Evolutionary conservation across 2,888 invertebrate genomes (phyloP).

Genomic region (Cephus rjabovi): DNA sequence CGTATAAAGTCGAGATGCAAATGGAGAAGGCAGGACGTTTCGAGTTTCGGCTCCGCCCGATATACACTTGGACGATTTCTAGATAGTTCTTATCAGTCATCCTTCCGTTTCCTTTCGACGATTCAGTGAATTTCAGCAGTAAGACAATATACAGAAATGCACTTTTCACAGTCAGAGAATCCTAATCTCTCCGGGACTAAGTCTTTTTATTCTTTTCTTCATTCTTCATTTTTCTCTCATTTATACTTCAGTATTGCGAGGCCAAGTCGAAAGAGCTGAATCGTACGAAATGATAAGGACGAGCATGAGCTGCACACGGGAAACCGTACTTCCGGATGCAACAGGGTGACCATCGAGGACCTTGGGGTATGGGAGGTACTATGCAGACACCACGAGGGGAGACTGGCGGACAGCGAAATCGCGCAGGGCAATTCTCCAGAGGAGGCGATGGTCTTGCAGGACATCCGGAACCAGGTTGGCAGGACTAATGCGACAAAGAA

Average conservation of each 20-base stretch:
- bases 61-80: conserved; percentile 37
- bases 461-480: conserved; percentile 36
- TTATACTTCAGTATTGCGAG: conserved; percentile 38
- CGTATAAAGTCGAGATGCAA: conserved; percentile 15
- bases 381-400: conserved; percentile 41
- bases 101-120: conserved; percentile 41
- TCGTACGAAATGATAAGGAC: conserved; percentile 32
- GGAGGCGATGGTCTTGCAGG: conserved; percentile 33
- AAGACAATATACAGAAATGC: background rate
- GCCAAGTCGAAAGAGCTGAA: conserved; percentile 39
- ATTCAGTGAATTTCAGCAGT: background rate
- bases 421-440: conserved; percentile 22
- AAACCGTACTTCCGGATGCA: conserved; percentile 48
- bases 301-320: conserved; percentile 45
- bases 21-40: conserved; percentile 46
- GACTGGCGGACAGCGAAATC: conserved; percentile 34
- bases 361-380: conserved; percentile 41
- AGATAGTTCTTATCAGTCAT: conserved; percentile 42
- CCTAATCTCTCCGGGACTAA: background rate
- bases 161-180: background rate
- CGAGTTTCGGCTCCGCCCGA: conserved; percentile 49
- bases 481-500: conserved; percentile 24
- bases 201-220: background rate
- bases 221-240: background rate
- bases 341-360: conserved; percentile 47